Percentiles rank a stretch among this genome's conserved stretches.
Conservation (phyloP, 1,140 invertebrate genomes). For the Drosophila burlai region DNA sequence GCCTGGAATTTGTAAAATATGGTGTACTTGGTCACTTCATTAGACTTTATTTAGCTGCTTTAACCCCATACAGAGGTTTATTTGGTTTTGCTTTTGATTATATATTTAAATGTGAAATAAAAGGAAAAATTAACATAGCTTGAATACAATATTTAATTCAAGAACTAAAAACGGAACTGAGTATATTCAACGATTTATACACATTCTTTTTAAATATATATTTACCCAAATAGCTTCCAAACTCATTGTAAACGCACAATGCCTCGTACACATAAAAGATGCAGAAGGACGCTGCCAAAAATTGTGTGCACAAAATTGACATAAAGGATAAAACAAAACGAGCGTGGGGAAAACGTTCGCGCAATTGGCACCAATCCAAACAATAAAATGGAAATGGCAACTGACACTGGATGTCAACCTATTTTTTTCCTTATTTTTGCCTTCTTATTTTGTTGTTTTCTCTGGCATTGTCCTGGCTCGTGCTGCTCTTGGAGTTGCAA, state of each 20-base stretch:
- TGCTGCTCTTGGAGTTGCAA: constrained; percentile 39
- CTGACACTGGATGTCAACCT: constrained; percentile 68
- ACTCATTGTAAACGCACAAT: not conserved
- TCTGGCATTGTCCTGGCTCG: constrained; percentile 4
- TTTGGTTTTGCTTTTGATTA: not conserved
- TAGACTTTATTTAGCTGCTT: not conserved
- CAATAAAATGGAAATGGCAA: constrained; percentile 64
- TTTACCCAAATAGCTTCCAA: not conserved
- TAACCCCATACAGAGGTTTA: not conserved
- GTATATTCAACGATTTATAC: not conserved
- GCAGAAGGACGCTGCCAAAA: constrained; percentile 38
- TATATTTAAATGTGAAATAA: not conserved
- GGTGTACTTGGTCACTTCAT: not conserved
- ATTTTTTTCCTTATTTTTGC: constrained; percentile 49
- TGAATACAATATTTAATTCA: too few species aligned
- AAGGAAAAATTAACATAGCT: not conserved
- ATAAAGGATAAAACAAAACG: constrained; percentile 42
- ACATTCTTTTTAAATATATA: not conserved
- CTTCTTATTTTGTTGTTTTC: constrained; percentile 11
- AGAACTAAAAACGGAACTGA: not conserved
- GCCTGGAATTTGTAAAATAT: not conserved
- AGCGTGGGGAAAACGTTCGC: constrained; percentile 33
- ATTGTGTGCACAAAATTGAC: constrained; percentile 48
- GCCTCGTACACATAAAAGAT: constrained; percentile 56
- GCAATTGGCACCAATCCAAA: constrained; percentile 66